phyloP scores from a whole-genome alignment of 2,888 invertebrate species.

The Herminia tarsipennalis region DNA sequence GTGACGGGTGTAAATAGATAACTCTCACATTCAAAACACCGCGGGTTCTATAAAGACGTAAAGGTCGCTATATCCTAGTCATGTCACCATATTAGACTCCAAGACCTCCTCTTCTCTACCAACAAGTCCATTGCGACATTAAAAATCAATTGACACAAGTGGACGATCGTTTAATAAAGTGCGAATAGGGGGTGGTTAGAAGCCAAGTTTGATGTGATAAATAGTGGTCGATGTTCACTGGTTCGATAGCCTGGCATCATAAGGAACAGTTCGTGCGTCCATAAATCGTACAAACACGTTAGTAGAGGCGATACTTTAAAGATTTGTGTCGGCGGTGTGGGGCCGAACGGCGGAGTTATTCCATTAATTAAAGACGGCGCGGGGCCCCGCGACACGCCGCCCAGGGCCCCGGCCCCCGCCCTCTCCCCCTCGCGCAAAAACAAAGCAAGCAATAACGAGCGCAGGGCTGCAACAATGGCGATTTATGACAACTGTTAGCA shows the following conservation, averaged over 20 bases:
- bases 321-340: constrained; percentile 50
- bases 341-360: constrained; percentile 69
- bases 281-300: constrained; percentile 54
- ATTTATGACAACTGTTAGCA: constrained; percentile 32
- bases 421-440: constrained; percentile 57
- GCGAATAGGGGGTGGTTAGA: background rate
- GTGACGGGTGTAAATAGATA: no score
- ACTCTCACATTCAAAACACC: no score
- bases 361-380: constrained; percentile 78
- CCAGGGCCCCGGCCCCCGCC: constrained; percentile 20
- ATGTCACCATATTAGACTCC: no score
- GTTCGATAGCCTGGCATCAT: background rate
- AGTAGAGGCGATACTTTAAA: constrained; percentile 60
- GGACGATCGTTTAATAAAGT: background rate
- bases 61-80: no score
- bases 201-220: background rate
- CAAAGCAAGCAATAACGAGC: constrained; percentile 77
- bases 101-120: no score
- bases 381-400: constrained; percentile 46
- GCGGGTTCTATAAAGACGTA: no score
- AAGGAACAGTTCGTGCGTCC: constrained; percentile 28
- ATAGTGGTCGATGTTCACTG: background rate
- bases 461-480: constrained; percentile 49
- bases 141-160: background rate
- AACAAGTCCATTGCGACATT: no score